Evolutionary conservation across 2,888 invertebrate genomes (phyloP).

Genomic region (Eumerus sabulonum): DNA sequence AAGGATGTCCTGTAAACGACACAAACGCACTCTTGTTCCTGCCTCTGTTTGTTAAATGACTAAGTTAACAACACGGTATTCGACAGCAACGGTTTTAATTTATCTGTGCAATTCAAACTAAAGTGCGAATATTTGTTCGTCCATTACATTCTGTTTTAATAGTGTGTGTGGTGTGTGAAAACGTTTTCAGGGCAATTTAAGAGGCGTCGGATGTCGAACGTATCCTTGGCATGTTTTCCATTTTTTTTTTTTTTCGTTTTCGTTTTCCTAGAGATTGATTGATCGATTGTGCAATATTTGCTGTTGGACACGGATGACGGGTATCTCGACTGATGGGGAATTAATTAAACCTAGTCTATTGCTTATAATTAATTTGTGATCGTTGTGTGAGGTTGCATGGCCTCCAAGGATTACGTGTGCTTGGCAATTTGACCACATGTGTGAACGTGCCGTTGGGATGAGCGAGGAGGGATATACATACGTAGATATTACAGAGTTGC

Average conservation of each 20-base stretch:
- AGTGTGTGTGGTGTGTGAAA: constrained; percentile 4
- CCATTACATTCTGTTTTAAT: constrained; percentile 57
- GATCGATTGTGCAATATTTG: constrained; percentile 46
- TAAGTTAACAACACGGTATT: neutral
- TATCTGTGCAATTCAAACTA: constrained; percentile 55
- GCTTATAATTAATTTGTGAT: constrained; percentile 34
- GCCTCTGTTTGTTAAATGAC: neutral
- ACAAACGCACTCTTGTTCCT: constrained; percentile 53
- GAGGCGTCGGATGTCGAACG: constrained; percentile 6
- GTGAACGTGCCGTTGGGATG: no score
- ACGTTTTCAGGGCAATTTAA: no score
- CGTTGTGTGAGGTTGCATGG: constrained; percentile 1
- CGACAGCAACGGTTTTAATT: constrained; percentile 47
- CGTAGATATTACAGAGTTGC: no score
- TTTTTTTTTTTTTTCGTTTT: constrained; percentile 19
- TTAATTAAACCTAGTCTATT: constrained; percentile 40
- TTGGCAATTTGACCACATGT: no score
- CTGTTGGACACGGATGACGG: neutral
- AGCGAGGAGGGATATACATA: no score
- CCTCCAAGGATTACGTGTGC: no score
- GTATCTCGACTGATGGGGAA: constrained; percentile 23
- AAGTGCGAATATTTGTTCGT: constrained; percentile 61
- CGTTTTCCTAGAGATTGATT: constrained; percentile 39
- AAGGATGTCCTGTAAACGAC: constrained; percentile 38
- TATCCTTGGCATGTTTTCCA: constrained; percentile 17